A percentile compares a stretch with the other conserved stretches of the same genome.
Conservation (phyloP, 2,113 vertebrate genomes). For the Pelobates fuscus region DNA sequence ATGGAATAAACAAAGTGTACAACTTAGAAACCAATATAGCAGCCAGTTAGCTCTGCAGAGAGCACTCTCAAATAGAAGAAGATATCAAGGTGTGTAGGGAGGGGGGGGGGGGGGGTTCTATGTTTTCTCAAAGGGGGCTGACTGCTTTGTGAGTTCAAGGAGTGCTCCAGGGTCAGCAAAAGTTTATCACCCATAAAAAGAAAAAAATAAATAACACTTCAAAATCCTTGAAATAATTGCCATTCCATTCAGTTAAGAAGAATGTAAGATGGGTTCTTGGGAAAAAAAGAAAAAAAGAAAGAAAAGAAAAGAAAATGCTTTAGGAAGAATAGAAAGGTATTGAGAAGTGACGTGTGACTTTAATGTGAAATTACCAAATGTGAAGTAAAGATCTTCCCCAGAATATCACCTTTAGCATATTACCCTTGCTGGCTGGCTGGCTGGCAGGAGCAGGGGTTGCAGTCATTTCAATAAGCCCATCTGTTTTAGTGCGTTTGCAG, state of each 20-base stretch:
- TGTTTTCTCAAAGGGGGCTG: slow-evolving; percentile 44
- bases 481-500: no score
- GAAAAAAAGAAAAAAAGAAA: background rate
- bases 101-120: slow-evolving; percentile 3
- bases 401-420: no score
- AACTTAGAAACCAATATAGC: no score
- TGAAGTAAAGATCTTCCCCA: no score
- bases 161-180: slow-evolving; percentile 42
- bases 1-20: no score
- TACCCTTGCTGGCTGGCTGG: no score
- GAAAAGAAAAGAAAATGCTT: background rate
- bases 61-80: no score
- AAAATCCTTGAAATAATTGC: slow-evolving; percentile 50
- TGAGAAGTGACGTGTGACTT: no score
- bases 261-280: slow-evolving; percentile 14
- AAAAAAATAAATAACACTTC: slow-evolving; percentile 51
- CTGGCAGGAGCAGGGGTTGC: no score
- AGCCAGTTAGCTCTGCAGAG: no score
- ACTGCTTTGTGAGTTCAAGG: slow-evolving; percentile 46
- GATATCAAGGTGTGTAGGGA: slow-evolving; percentile 39
- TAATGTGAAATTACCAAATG: no score
- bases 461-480: no score
- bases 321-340: background rate
- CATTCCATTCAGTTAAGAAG: slow-evolving; percentile 43
- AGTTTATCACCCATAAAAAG: slow-evolving; percentile 51